These are phyloP conservation scores for Perca schrenkii DNA, from an alignment of 2,113 vertebrate genomes.

Conservation along the genomic window DNA sequence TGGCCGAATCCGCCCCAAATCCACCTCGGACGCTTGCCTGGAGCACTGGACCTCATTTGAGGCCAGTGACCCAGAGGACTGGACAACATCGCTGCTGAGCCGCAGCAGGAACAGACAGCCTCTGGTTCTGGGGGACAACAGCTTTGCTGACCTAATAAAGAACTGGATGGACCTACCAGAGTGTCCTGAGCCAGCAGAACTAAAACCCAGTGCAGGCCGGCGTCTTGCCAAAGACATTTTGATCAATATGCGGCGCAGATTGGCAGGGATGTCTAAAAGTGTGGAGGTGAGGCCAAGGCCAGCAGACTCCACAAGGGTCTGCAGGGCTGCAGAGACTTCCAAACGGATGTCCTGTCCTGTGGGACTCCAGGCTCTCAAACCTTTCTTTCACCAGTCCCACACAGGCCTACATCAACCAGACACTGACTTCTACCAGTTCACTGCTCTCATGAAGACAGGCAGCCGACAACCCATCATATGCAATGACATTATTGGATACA, in stretches of 20 bases:
- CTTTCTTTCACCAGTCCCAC: constrained; percentile 93
- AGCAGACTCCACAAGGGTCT: constrained; percentile 39
- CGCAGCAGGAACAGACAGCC: constrained; percentile 95
- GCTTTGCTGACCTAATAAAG: constrained; percentile 97
- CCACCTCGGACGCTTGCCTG: constrained; percentile 93
- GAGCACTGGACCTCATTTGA: constrained; percentile 94
- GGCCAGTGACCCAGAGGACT: constrained; percentile 87
- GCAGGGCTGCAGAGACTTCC: constrained; percentile 74
- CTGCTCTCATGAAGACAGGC: constrained; percentile 93
- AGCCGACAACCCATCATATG: constrained; percentile 98
- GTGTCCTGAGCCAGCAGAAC: constrained; percentile 82
- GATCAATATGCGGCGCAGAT: constrained; percentile 90
- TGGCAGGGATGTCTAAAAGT: constrained; percentile 87
- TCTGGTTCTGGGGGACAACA: constrained; percentile 95
- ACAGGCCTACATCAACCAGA: constrained; percentile 88
- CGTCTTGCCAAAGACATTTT: constrained; percentile 92
- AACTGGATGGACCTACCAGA: constrained; percentile 99
- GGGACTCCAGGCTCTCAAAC: constrained; percentile 85
- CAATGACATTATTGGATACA: constrained; percentile 93
- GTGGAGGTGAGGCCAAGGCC: constrained; percentile 74
- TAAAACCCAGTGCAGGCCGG: constrained; percentile 79
- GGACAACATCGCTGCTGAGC: constrained; percentile 92
- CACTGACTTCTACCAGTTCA: constrained; percentile 90
- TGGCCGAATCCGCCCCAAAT: constrained; percentile 90
- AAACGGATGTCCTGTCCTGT: constrained; percentile 95